Base-by-base conservation (phyloP, 2,888 invertebrate genomes). In the Pyrochroa serraticornis region DNA sequence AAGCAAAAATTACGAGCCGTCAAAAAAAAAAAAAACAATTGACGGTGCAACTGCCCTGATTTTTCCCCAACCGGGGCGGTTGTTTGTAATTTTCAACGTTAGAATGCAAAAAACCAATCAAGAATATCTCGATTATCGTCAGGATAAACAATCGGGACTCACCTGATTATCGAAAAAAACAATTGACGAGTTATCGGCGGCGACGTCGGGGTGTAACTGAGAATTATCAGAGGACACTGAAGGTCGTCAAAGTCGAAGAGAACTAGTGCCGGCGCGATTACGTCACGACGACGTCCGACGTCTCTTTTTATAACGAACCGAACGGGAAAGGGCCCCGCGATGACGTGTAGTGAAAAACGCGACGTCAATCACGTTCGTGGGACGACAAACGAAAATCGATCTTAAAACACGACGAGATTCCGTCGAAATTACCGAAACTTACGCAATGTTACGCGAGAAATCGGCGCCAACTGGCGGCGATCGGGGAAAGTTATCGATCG, bases 181-280 rank as follows among this genome's bases (percentile, higher is more conserved):
- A 44, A 37, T 14, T 10, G 52, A 22, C 52, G 37, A 44, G 45
- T 32, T 45, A 39, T 14, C 22, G 44, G 45, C 52, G n/a, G 31
- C 12, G 12, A 3, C 12, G 22, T n/a, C 31, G 43, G 43, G 43
- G n/a, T 43, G n/a, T 7, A 43, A 14, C 43, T 53, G 53, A 53
- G 31, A 46, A 36, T 22, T 22, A 53, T 46, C 45, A 56, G 56
- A 56, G 56, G 56, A 56, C 56, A 34, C 6, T 7, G 49, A 56
- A 56, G 56, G 56, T 56, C 56, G 39, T 10, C 39, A n/a, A 39
- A 39, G 39, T 39, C 39, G 13, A 12, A 39, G 39, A 12, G 55
- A 47, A 10, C 34, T 22, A 33, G 32, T 31, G 35, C 38, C 47
- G 39, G 13, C 30, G 33, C 42, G 39, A 44, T 13, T 38, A 48